phyloP scores from a whole-genome alignment of 2,797 vertebrate species.

The Tenualosa thibaudeaui region DNA sequence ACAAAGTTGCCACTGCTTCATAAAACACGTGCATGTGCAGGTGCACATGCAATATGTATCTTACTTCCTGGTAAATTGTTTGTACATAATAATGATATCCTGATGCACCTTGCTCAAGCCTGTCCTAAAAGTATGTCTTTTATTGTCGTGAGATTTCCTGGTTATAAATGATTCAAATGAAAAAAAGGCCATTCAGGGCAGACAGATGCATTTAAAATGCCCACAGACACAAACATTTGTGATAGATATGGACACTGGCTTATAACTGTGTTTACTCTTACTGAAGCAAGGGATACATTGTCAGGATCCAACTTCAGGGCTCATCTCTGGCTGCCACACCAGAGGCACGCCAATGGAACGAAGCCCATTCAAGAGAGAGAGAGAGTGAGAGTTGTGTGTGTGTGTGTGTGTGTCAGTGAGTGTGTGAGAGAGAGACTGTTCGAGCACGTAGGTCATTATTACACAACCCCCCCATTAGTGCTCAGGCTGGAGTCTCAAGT shows the following conservation, averaged over 20 bases:
- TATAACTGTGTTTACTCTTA: not conserved
- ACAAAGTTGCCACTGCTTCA: not conserved
- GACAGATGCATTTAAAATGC: not conserved
- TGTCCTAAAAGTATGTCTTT: too few species aligned
- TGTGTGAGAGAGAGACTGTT: not conserved
- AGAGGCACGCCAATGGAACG: not conserved
- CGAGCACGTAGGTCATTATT: not conserved
- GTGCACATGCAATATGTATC: not conserved
- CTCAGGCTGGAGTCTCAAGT: not conserved
- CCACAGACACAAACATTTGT: not conserved
- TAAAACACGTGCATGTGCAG: not conserved
- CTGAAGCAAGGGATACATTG: not conserved
- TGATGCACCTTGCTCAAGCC: too few species aligned
- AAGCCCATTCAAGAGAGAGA: not conserved
- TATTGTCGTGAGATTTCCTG: too few species aligned
- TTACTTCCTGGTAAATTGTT: not conserved
- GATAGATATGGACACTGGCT: not conserved
- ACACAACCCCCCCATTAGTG: not conserved
- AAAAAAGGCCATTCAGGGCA: not conserved
- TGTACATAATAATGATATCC: not conserved
- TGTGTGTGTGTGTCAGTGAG: constrained; percentile 12
- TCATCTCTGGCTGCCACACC: not conserved
- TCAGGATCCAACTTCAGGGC: not conserved
- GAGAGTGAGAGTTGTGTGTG: constrained; percentile 26
- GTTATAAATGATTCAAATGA: not conserved